Evolutionary conservation across 1,140 invertebrate species (phyloP), one percentile per base, ranked within the genome.

Genomic region (Danaus plexippus): DNA sequence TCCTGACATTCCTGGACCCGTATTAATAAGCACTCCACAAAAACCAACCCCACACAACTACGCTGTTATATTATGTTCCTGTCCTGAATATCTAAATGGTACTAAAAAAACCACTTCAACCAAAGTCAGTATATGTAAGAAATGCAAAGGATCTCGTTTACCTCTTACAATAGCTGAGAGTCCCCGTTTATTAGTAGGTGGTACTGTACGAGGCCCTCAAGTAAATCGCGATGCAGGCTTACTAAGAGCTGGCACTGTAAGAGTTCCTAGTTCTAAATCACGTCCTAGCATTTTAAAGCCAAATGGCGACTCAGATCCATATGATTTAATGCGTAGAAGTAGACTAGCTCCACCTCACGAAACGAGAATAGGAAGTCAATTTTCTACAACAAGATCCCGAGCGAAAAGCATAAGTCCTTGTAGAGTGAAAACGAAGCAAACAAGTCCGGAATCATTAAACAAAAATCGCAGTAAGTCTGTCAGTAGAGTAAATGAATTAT

Each of bases 291-390:
- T 92, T 66, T 71, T 88, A 12, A 88, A 90, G 75, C 79, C 82
- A 42, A 88, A 88, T 71, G 89, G 87, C 61, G 82, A 87, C 55
- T 61, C 84, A 32, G 93, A 95, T 84, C 93, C 94, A 0, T 95
- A 95, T 82, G 93, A 94, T 80, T 88, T 94, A 56, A 94, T 95
- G 92, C 88, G 94, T 69, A 87, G 92, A 54, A 93, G 90, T 62
- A 89, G 93, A 63, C 73, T 95, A 59, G 85, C 90, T 44, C 90
- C 92, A 12, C 91, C 92, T 5, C 83, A 88, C 55, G 89, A 90
- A 75, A 57, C 77, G 47, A 78, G 86, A 49, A 87, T 88, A 10
- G 87, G 87, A 11, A 88, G 87, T 74, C 87, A 88, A 51, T 88
- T 88, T 71, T 86, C 85, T 40, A 81, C 82, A 40, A 78, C 80